A percentile compares a stretch with the other conserved stretches of the same genome.
Conservation (phyloP, 2,888 invertebrate species). For the Pyrrhia umbra region DNA sequence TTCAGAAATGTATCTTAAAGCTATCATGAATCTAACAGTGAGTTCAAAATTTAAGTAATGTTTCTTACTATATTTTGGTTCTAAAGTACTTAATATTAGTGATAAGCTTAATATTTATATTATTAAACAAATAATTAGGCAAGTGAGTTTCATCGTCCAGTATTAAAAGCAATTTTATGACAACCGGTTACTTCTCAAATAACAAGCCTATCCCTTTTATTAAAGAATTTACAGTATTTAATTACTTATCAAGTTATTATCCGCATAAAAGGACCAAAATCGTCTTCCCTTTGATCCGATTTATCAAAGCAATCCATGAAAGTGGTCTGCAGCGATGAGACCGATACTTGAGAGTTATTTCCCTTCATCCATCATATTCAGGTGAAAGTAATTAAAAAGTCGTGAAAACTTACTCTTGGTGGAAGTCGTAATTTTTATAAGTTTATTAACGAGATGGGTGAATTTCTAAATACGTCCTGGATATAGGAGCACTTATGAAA, state of each 20-base stretch:
- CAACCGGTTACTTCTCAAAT: not conserved
- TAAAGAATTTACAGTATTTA: not conserved
- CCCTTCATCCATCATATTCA: conserved; percentile 22
- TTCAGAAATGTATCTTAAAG: not conserved
- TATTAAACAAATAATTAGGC: not conserved
- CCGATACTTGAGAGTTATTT: conserved; percentile 6
- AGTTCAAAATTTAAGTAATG: too few species aligned
- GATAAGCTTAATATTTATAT: not conserved
- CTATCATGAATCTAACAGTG: not conserved
- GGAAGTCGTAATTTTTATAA: conserved; percentile 18
- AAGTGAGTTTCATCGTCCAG: too few species aligned
- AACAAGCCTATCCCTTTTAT: not conserved
- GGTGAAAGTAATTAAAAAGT: conserved; percentile 29
- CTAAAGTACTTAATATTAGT: too few species aligned
- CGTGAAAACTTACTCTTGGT: conserved; percentile 9
- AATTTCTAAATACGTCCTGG: not conserved
- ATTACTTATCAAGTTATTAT: not conserved
- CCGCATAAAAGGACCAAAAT: conserved; percentile 6
- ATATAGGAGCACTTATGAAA: not conserved
- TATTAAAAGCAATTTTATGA: too few species aligned
- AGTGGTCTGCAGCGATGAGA: not conserved
- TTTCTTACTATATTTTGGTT: too few species aligned
- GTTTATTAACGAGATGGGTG: not conserved
- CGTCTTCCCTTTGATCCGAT: conserved; percentile 8
- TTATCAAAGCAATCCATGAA: conserved; percentile 17